Percentiles rank a stretch among this genome's conserved stretches.
phyloP scores from a whole-genome alignment of 2,797 vertebrate genomes.

The Delichon dasypus region DNA sequence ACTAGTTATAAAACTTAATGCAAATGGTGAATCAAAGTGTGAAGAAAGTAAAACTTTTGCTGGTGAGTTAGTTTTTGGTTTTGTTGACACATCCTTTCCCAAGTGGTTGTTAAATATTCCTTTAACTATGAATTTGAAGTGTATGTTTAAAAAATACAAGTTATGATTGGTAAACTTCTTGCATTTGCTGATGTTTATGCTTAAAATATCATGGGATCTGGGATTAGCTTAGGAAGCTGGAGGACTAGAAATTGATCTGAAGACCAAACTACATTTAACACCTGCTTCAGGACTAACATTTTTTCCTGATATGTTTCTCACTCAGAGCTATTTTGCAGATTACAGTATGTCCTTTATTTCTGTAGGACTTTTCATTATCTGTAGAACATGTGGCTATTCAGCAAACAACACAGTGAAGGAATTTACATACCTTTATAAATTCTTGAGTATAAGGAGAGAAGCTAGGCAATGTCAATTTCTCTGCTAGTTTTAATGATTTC shows the following conservation, averaged over 20 bases:
- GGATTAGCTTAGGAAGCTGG: background rate
- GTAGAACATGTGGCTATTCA: background rate
- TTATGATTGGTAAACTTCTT: background rate
- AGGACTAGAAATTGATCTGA: background rate
- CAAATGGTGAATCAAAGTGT: constrained; percentile 39
- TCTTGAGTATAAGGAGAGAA: background rate
- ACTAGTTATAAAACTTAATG: background rate
- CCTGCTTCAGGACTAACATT: background rate
- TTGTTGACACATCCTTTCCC: background rate
- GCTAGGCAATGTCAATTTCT: background rate
- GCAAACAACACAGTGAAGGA: background rate
- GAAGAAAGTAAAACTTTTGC: constrained; percentile 15
- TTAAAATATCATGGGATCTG: background rate
- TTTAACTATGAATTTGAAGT: background rate
- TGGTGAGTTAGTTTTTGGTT: background rate
- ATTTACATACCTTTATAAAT: background rate
- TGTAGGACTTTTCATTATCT: background rate
- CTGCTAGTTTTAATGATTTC: background rate
- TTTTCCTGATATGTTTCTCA: background rate
- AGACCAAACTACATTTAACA: background rate
- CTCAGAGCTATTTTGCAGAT: background rate
- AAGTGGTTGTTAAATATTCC: background rate
- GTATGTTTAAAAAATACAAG: background rate
- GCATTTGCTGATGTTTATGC: background rate
- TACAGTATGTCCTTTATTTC: background rate